A percentile compares a stretch with the other conserved stretches of the same genome.
Conservation (phyloP, 1,140 invertebrate species). For the Argopecten irradians region DNA sequence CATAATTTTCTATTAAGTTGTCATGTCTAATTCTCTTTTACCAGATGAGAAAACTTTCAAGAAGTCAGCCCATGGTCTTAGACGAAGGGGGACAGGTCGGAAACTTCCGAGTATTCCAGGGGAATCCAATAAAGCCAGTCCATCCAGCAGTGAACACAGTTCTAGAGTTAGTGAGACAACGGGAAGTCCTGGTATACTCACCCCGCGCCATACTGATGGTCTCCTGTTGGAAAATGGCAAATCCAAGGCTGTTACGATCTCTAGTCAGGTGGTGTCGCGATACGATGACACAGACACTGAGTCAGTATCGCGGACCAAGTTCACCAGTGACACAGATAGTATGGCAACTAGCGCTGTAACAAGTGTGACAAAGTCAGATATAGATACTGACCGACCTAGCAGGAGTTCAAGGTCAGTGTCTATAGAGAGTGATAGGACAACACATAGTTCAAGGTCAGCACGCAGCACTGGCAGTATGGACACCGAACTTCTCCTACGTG, state of each 20-base stretch:
- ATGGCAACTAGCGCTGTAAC: slow-evolving; percentile 21
- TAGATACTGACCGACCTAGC: slow-evolving; percentile 28
- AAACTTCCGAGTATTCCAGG: slow-evolving; percentile 73
- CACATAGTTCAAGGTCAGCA: slow-evolving; percentile 48
- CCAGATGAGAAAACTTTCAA: slow-evolving; percentile 48
- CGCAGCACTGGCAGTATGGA: slow-evolving; percentile 72
- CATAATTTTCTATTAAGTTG: not conserved
- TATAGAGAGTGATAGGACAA: slow-evolving; percentile 37
- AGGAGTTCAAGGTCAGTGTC: slow-evolving; percentile 34
- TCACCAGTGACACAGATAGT: slow-evolving; percentile 49
- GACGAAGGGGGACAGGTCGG: slow-evolving; percentile 73
- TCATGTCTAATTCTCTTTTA: not conserved
- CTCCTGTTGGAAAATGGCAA: slow-evolving; percentile 32
- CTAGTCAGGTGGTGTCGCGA: slow-evolving; percentile 53
- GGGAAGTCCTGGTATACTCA: slow-evolving; percentile 48
- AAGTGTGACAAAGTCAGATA: slow-evolving; percentile 31
- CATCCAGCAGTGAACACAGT: slow-evolving; percentile 65
- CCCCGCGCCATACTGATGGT: slow-evolving; percentile 46
- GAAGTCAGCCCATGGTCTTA: slow-evolving; percentile 59
- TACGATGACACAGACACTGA: slow-evolving; percentile 60
- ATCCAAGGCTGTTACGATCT: slow-evolving; percentile 57
- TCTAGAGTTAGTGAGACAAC: slow-evolving; percentile 46
- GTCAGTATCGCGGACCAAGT: slow-evolving; percentile 56
- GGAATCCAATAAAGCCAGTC: slow-evolving; percentile 55
- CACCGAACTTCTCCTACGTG: slow-evolving; percentile 78